Evolutionary conservation across 2,888 invertebrate species (phyloP), one percentile per base, ranked within the genome.

Genomic region (Abrostola triplasia): DNA sequence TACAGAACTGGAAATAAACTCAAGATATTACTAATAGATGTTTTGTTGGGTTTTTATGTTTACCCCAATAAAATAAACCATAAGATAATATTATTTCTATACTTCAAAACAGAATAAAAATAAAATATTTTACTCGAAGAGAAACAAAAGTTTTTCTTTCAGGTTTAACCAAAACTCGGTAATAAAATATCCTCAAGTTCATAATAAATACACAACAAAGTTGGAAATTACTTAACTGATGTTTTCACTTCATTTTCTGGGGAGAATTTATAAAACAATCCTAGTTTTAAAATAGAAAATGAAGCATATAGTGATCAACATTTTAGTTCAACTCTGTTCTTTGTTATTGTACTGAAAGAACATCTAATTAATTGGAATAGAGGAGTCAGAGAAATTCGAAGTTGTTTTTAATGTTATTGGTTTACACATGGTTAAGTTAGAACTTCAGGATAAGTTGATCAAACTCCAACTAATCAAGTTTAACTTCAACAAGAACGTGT

Each of bases 311-410:
- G 51, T 64, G 7, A 48, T 37, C 42, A 67, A 62, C 50, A 71
- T 56, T 44, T 5, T 12, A 58, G 53, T 57, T 59, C 49, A 71
- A 49, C 13, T 59, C 36, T 59, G 53, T 75, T 70, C 60, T 75
- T 59, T 67, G 56, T 62, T 55, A 59, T 44, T 50, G 49, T 44
- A 37, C 55, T 64, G 53, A 62, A 63, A 74, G 35, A 54, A 59
- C 59, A 53, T 61, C 59, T 62, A 63, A 50, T 65, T 49, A 74
- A 52, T 53, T 65, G 38, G 55, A 41, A 41, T 52, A 41, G 52
- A 62, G 40, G 56, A 59, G 11, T 63, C 60, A 0, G 44, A 35
- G 51, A 41, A 60, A 59, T 67, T 55, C 7, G 35, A 59, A 51
- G n/a, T 41, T 51, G 40, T 54, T 53, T 51, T 36, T 6, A 40